A percentile compares a stretch with the other conserved stretches of the same genome.
phyloP scores from a whole-genome alignment of 2,888 invertebrate species.

The Epinotia demarniana region DNA sequence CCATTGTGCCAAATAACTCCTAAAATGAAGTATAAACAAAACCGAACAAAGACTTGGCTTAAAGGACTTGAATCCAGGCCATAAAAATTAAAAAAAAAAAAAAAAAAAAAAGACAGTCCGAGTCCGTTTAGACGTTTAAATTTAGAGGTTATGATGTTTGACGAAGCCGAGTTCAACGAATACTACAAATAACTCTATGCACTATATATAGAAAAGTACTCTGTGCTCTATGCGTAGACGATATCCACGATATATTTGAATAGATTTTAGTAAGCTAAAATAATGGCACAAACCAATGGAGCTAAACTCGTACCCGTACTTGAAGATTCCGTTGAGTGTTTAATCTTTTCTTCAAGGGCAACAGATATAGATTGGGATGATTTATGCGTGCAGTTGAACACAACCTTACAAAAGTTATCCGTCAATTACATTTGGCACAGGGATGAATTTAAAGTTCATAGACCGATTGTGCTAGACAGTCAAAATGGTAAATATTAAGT shows the following conservation, averaged over 20 bases:
- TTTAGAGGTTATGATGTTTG: too few relatives aligned
- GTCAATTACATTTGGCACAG: slow-evolving; percentile 73
- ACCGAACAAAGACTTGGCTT: too few relatives aligned
- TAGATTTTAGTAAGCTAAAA: background rate
- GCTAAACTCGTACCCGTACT: slow-evolving; percentile 57
- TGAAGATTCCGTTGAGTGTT: slow-evolving; percentile 92
- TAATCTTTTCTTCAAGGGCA: slow-evolving; percentile 85
- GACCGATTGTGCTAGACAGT: slow-evolving; percentile 55
- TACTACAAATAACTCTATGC: background rate
- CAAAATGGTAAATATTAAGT: slow-evolving; percentile 55
- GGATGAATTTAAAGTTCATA: slow-evolving; percentile 68
- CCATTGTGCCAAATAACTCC: too few relatives aligned
- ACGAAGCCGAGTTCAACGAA: background rate
- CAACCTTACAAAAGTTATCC: slow-evolving; percentile 78
- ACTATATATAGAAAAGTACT: too few relatives aligned
- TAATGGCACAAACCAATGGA: slow-evolving; percentile 5
- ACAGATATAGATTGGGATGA: slow-evolving; percentile 65
- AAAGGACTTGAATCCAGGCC: too few relatives aligned
- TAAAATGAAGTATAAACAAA: too few relatives aligned
- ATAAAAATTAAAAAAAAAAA: too few relatives aligned
- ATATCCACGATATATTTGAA: background rate
- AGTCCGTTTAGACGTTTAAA: too few relatives aligned
- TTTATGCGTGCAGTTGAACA: slow-evolving; percentile 63
- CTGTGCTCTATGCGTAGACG: too few relatives aligned
- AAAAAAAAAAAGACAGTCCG: too few relatives aligned